Evolutionary conservation across 2,888 invertebrate species (phyloP), one percentile per base, ranked within the genome.

Genomic region (Drosophila meridiana): DNA sequence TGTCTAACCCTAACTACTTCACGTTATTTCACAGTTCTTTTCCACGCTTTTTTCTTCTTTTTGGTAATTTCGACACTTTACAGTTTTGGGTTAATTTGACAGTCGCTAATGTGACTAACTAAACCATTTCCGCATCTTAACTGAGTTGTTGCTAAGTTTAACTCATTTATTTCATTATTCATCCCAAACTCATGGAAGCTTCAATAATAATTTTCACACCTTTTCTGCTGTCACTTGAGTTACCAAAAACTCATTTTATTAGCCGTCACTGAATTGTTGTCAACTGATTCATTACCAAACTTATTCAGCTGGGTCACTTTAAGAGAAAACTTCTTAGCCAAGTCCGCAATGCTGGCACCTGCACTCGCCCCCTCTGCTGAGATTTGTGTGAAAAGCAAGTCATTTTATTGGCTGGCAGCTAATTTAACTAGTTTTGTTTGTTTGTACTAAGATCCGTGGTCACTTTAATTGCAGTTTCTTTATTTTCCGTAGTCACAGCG

Each of bases 401-500:
- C 38, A 28, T 38, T 47, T 38, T 38, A 38, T 13, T 28, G 7
- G 28, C 36, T 59, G 26, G n/a, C 59, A 38, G 7, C 36, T 59
- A 4, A 38, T 47, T 47, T 47, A 11, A 38, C 11, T 9, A 45
- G 50, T 36, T 38, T 30, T 13, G 47, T 26, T 38, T 47, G 36
- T 11, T 36, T n/a, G n/a, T 4, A 2, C 13, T 28, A 1, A 7
- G 1, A 30, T 38, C 40, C 20, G 6, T 26, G 48, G 40, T 62
- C 55, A 45, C 20, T 36, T 43, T 55, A 43, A 62, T 53, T 34
- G 28, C 20, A 34, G 5, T 4, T 52, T 58, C 38, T 38, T 13
- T 2, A 14, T 26, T 32, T 40, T 20, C 13, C 20, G 1, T 13
- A 13, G n/a, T 11, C n/a, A 14, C 0, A 14, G 5, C 36, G 62